Base-by-base conservation (phyloP, 1,140 invertebrate genomes). In the Drosophila pachea region DNA sequence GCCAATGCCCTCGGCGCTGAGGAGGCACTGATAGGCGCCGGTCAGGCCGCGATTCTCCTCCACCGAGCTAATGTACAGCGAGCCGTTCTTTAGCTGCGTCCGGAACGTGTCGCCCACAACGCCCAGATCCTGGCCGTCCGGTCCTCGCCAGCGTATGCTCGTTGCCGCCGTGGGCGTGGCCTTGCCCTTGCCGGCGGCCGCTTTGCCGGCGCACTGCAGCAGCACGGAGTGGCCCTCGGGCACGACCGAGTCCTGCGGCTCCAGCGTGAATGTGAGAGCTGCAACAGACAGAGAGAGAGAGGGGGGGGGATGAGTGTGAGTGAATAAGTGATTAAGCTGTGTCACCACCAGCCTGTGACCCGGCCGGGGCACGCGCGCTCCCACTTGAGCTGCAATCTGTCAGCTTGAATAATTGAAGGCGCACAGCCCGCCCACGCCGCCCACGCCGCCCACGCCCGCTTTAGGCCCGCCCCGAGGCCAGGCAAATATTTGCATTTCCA, bases 11-110 rank as follows among this genome's bases (percentile, higher is more conserved):
- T 93, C 92, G 55, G 94, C 90, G 14, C 91, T 92, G 14, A 94
- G 93, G 53, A 94, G 90, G 88, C 96, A 97, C 79, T 95, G 94
- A 90, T 97, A 97, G 71, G 90, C 91, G 36, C 93, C 93, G 53
- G 93, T 93, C 56, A 92, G 77, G 56, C 92, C 92, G 68, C 91
- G 90, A 87, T 92, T 92, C 70, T 93, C 92, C 65, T 93, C 91
- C 56, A 96, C 91, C 61, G 91, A 92, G 71, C 91, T 92, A 69
- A 96, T 94, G 87, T 94, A 93, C 64, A 97, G 90, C 12, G 95
- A 96, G 32, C 95, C 95, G 90, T 96, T 96, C 60, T 91, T 89
- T 68, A 96, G 89, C 89, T 95, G 92, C 58, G 92, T 93, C 78
- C 95, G 95, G 81, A 92, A 92, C 9, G 90, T 91, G 71, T 95